Evolutionary conservation across 1,140 invertebrate species (phyloP), one percentile per base, ranked within the genome.

Genomic region (Meloidogyne chitwoodi): DNA sequence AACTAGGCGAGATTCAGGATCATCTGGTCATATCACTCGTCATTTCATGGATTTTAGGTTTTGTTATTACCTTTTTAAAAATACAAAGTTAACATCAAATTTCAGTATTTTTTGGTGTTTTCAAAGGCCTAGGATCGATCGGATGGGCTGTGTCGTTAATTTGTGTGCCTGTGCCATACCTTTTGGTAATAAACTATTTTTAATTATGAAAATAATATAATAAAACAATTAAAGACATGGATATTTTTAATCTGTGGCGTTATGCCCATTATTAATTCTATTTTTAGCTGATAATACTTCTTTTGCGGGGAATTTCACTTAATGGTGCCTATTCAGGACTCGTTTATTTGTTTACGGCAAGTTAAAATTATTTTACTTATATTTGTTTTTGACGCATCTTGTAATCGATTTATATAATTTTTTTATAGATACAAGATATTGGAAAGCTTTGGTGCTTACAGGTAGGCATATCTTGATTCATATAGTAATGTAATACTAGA

Each of bases 71-170:
- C 14, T 41, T n/a, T 44, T 44, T 38, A 27, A 31, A 38, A 31
- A 4, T 4, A 19, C 41, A 41, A 3, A n/a, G 19, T 24, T 14
- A 22, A 10, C 24, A 56, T 0, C 6, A n/a, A 31, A 12, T 73
- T 63, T 75, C 83, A n/a, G 84, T 86, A 6, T 85, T 84, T 67
- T 83, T 85, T 61, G 84, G 84, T 14, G 84, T 85, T 2, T 85
- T 85, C 73, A 85, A 85, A 71, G 84, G 84, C 14, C 80, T 85
- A 24, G 84, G 84, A 26, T 85, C 84, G 0, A 85, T 85, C 66
- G 84, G 85, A 44, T 86, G 83, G 81, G 85, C 84, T 1, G 84
- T 86, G 19, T 80, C 81, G 24, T 62, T 86, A 11, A 85, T 84
- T 11, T 76, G 76, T 19, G 62, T 38, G 4, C 34, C 71, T 1